Conservation (phyloP, 37 sponge, comb jelly and placozoan genomes). For the Lycopodina hypogea region DNA sequence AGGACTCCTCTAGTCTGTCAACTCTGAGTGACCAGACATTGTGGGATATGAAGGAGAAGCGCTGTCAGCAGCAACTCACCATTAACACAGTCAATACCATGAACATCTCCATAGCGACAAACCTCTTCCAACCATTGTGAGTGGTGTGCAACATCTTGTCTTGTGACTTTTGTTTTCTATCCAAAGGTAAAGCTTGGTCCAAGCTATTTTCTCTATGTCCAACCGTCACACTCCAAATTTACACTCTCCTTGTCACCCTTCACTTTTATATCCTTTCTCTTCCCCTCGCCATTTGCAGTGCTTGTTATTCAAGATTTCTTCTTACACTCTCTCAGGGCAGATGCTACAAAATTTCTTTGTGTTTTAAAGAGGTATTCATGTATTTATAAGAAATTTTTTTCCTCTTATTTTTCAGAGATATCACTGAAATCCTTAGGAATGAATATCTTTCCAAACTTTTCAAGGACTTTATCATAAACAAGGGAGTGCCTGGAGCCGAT, state of each 20-base stretch:
- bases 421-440: constrained; percentile 47
- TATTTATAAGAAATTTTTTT: too few species aligned
- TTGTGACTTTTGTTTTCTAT: not conserved
- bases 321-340: too few species aligned
- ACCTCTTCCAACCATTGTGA: not conserved
- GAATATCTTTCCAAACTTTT: constrained; percentile 34
- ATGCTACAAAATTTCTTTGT: too few species aligned
- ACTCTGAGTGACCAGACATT: constrained; percentile 5
- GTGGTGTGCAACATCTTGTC: not conserved
- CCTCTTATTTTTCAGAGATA: too few species aligned
- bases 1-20: constrained; percentile 30
- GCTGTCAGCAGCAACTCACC: not conserved
- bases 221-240: not conserved
- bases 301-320: too few species aligned
- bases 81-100: not conserved
- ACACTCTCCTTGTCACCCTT: not conserved
- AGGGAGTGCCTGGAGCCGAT: constrained; percentile 27
- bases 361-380: too few species aligned
- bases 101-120: not conserved
- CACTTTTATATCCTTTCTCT: too few species aligned
- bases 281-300: too few species aligned
- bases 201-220: too few species aligned
- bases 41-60: constrained; percentile 2
- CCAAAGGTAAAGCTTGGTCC: not conserved
- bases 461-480: constrained; percentile 29